Conservation (phyloP, 2,797 vertebrate species). For the Gobionotothen gibberifrons region DNA sequence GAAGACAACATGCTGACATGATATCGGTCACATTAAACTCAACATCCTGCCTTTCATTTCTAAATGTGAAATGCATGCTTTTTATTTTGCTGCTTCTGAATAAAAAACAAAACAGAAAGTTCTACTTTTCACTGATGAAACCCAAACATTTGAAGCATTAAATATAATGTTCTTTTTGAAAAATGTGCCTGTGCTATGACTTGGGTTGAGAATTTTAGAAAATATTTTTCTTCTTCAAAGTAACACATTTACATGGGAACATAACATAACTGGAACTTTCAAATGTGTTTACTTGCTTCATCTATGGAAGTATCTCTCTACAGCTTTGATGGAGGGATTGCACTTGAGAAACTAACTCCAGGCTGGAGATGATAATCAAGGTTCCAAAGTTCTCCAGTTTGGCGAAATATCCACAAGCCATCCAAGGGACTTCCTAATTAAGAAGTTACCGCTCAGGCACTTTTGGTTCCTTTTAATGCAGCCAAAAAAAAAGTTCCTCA, state of each 20-base stretch:
- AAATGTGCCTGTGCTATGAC: not conserved
- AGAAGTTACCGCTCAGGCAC: constrained; percentile 65
- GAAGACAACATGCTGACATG: not conserved
- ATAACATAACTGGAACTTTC: constrained; percentile 38
- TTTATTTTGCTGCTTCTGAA: not conserved
- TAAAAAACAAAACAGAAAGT: no score
- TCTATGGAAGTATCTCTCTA: constrained; percentile 19
- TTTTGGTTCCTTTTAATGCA: constrained; percentile 55
- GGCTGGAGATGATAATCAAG: constrained; percentile 66
- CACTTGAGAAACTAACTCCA: constrained; percentile 43
- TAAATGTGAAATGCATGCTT: not conserved
- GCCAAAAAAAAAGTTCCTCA: constrained; percentile 65
- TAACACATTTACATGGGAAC: constrained; percentile 12
- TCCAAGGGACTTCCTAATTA: constrained; percentile 77
- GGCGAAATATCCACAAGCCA: constrained; percentile 61
- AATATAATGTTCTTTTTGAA: not conserved
- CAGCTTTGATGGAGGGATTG: constrained; percentile 52
- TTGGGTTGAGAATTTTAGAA: constrained; percentile 14
- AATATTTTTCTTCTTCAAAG: constrained; percentile 31
- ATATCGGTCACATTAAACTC: not conserved
- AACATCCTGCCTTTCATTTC: not conserved
- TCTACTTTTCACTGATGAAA: not conserved
- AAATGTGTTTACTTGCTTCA: constrained; percentile 58
- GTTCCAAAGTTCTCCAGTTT: constrained; percentile 68
- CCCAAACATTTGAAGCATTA: not conserved